Percentiles rank a stretch among this genome's conserved stretches.
Evolutionary conservation across 2,113 vertebrate genomes (phyloP).

Genomic region (Leptosomus discolor): DNA sequence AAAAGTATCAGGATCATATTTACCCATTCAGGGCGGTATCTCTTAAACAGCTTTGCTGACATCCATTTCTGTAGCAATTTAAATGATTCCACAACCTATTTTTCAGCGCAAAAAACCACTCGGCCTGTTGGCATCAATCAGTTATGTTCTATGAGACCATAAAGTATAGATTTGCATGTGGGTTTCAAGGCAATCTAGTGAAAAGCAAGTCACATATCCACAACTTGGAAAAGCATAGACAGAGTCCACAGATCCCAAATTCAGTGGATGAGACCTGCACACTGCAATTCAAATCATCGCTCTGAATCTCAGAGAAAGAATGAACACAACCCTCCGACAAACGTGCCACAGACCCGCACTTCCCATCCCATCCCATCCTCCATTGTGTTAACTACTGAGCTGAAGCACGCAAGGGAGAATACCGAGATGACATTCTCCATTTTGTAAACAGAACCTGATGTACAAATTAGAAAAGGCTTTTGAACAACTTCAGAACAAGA

Average conservation of each 20-base stretch:
- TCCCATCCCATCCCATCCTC: neutral
- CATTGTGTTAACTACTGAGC: neutral
- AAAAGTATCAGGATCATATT: neutral
- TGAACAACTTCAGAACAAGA: neutral
- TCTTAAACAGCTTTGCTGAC: neutral
- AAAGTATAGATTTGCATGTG: neutral
- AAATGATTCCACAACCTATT: neutral
- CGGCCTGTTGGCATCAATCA: neutral
- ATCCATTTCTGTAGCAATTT: neutral
- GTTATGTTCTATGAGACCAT: neutral
- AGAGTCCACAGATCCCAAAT: neutral
- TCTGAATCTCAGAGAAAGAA: neutral
- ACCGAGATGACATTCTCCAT: neutral
- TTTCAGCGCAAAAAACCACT: neutral
- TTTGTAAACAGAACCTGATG: neutral
- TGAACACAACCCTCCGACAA: fast-evolving
- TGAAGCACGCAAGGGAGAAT: neutral
- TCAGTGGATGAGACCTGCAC: neutral
- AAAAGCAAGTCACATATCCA: neutral
- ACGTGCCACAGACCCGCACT: neutral
- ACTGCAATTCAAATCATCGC: neutral
- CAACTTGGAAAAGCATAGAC: neutral
- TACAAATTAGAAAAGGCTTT: neutral
- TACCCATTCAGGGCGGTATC: neutral
- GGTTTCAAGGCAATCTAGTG: neutral